Evolutionary conservation across 2,888 invertebrate species (phyloP), one percentile per base, ranked within the genome.

Genomic region (Charanyca ferruginea): DNA sequence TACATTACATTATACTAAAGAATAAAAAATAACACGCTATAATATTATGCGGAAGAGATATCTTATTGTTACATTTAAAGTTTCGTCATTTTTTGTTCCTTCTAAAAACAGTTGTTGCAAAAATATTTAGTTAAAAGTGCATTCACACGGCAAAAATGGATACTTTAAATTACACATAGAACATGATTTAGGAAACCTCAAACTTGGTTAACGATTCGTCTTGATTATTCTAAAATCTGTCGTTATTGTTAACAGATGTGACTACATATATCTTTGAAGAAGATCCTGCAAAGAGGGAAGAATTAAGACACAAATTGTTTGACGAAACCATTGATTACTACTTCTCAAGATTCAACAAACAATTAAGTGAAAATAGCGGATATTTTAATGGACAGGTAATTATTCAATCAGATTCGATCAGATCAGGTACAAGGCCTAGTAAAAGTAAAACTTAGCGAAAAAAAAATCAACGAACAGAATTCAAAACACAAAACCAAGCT

Each of bases 281-380:
- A 9, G 70, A 70, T 20, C 75, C 67, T 18, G 55, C 16, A 0
- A 70, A 52, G 35, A 57, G 42, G 9, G 51, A 44, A 47, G 51
- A 47, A 42, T n/a, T 74, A 9, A n/a, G 0, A 35, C 55, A 74
- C 7, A 54, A 66, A 8, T 25, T 70, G 22, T 41, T 91, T 0
- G 81, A 88, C 4, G 90, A 93, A 76, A 66, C 73, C 0, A 71
- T 93, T 1, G 90, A 90, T 1, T 93, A 77, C 73, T 93, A 80
- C 77, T 92, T 91, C 70, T 87, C 90, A 5, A 89, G 92, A 71
- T 92, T 94, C 67, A 93, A 92, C 68, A 90, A 90, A 59, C 87
- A 90, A 22, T 80, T 94, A 18, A 86, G 89, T 38, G 84, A 86
- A 3, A 90, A 90, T 60, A 90, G 91, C 6, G 94, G 93, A 55